Base-by-base conservation (phyloP, 2,888 invertebrate genomes). In the Metalampra italica region DNA sequence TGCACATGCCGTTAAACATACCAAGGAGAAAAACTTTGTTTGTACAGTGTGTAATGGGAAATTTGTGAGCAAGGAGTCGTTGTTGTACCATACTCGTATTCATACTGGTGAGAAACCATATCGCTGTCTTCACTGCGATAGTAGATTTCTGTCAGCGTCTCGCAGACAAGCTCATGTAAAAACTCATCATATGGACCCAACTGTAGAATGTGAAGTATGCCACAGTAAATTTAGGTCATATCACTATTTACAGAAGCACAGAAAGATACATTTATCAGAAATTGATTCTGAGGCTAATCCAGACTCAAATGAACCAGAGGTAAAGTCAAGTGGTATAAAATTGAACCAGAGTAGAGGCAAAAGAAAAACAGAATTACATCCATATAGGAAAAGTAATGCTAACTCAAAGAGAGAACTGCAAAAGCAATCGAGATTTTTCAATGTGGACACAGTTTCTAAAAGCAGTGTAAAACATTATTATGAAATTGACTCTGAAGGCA, bases 71-170 rank as follows among this genome's bases (percentile, higher is more conserved):
- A 85, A 79, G 55, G 82, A 83, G 52, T 82, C 86, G 0, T 65
- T 86, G 13, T 50, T 85, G 12, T 85, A 85, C 55, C 86, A 86
- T 51, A 84, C 85, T 3, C 64, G 86, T n/a, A 76, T 69, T 0
- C 86, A 86, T 45, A 86, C 86, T 0, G 86, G 86, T 0, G 86
- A 86, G 49, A 78, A 71, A 36, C 86, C 86, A 0, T 86, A 83
- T 46, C 66, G 71, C 54, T 86, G 86, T 54, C 57, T 70, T 0
- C 63, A 74, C 46, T 86, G 86, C 55, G 74, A 80, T 9, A 60
- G 57, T 1, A 62, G 63, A 13, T 86, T 84, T 46, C 52, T 85
- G 2, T 85, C 84, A 1, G 70, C 82, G 0, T 85, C 86, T 0
- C 68, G 85, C 30, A 66, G 78, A 57, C 64, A 76, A 1, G 77